Conservation (phyloP, 1,140 invertebrate species). For the Meloidogyne chitwoodi region DNA sequence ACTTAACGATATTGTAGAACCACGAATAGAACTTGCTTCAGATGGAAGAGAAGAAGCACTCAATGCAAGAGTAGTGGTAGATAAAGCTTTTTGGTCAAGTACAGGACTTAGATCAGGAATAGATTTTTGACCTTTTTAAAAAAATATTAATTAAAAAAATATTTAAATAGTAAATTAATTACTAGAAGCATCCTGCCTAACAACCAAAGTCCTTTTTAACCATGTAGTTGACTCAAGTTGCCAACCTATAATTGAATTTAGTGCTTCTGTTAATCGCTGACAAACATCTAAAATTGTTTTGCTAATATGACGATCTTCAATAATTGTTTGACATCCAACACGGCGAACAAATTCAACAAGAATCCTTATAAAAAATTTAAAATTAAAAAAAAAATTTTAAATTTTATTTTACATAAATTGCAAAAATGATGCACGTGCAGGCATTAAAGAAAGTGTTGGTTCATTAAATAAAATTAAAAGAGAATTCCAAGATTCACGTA, state of each 20-base stretch:
- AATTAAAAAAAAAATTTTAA: background rate
- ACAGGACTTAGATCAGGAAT: constrained; percentile 31
- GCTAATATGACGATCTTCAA: constrained; percentile 78
- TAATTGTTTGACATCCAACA: constrained; percentile 72
- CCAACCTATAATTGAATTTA: constrained; percentile 79
- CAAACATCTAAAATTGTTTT: constrained; percentile 65
- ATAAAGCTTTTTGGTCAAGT: constrained; percentile 36
- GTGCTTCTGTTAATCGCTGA: constrained; percentile 73
- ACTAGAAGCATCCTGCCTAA: constrained; percentile 70
- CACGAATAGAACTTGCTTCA: constrained; percentile 46
- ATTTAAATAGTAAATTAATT: background rate
- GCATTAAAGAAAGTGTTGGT: constrained; percentile 66
- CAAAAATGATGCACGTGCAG: constrained; percentile 76
- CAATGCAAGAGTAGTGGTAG: background rate
- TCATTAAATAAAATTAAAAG: constrained; percentile 76
- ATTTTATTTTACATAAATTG: constrained; percentile 70
- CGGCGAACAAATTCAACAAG: constrained; percentile 81
- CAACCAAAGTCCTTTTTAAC: constrained; percentile 79
- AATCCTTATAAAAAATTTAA: constrained; percentile 63
- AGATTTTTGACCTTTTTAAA: background rate
- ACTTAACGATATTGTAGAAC: constrained; percentile 47
- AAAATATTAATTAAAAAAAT: background rate
- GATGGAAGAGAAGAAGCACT: constrained; percentile 29
- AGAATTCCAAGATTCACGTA: constrained; percentile 76
- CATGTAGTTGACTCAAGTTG: constrained; percentile 85